Conservation (phyloP, 1,140 invertebrate species). For the Proctacanthus coquilletti region DNA sequence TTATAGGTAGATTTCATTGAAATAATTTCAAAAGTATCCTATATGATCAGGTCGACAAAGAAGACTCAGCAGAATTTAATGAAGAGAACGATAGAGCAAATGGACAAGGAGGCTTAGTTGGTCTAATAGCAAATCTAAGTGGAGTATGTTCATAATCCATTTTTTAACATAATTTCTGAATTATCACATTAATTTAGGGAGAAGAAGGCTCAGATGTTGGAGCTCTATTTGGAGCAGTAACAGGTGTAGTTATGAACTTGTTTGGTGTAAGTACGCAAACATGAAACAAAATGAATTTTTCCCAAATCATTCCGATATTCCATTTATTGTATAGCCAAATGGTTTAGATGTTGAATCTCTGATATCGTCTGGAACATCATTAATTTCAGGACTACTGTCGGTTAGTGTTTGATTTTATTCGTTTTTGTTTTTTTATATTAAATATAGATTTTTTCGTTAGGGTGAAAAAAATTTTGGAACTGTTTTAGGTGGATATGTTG, state of each 20-base stretch:
- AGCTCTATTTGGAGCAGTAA: constrained; percentile 28
- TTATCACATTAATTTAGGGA: too few species aligned
- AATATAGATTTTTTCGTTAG: constrained; percentile 10
- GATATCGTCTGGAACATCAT: constrained; percentile 23
- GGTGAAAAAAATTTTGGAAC: constrained; percentile 34
- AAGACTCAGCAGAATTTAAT: constrained; percentile 6
- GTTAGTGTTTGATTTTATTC: constrained; percentile 9
- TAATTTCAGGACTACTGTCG: constrained; percentile 24
- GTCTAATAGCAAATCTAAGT: constrained; percentile 30
- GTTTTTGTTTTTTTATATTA: neutral
- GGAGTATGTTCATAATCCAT: constrained; percentile 32
- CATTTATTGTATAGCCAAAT: constrained; percentile 17
- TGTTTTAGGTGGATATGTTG: constrained; percentile 32
- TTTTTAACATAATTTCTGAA: neutral
- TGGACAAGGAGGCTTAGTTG: constrained; percentile 30
- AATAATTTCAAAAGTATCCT: too few species aligned
- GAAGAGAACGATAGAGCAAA: constrained; percentile 12
- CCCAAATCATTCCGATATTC: neutral
- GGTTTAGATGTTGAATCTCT: constrained; percentile 28
- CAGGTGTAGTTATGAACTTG: constrained; percentile 30
- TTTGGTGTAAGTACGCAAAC: constrained; percentile 37
- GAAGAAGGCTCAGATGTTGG: constrained; percentile 29
- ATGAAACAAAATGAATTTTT: neutral
- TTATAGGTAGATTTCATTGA: too few species aligned
- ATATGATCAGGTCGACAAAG: too few species aligned